These are phyloP conservation scores for Augochlora pura DNA, from an alignment of 1,140 invertebrate species.

Conservation along the genomic window DNA sequence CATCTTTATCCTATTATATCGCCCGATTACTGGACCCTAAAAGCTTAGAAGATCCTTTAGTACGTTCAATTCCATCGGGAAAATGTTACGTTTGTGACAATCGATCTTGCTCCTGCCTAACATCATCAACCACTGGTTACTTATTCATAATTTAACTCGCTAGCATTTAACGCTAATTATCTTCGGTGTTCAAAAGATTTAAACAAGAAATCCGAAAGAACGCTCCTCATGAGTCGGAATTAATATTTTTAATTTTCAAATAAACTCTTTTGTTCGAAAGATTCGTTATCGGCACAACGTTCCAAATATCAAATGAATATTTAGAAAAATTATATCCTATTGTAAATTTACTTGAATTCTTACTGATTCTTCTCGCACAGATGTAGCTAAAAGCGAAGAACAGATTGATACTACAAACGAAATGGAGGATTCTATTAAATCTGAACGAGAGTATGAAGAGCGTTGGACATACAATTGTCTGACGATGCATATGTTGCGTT, in stretches of 20 bases:
- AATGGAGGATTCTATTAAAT: neutral
- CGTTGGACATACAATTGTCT: constrained; percentile 74
- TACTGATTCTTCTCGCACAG: neutral
- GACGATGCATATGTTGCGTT: constrained; percentile 75
- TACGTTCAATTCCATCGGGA: neutral
- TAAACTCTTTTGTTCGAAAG: neutral
- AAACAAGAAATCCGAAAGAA: too few species aligned
- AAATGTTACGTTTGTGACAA: constrained; percentile 44
- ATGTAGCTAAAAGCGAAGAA: neutral
- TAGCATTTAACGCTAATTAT: neutral
- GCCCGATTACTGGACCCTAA: constrained; percentile 35
- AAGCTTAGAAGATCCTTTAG: neutral
- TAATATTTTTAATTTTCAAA: neutral
- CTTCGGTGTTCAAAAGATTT: too few species aligned
- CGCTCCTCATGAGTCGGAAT: neutral
- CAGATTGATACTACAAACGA: neutral
- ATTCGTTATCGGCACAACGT: too few species aligned
- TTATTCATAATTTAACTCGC: neutral
- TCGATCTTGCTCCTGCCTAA: constrained; percentile 37
- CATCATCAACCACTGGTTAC: neutral
- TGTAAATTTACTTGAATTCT: too few species aligned
- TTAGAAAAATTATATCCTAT: too few species aligned
- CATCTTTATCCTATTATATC: constrained; percentile 40
- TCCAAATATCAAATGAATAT: too few species aligned
- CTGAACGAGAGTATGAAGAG: constrained; percentile 66